These are phyloP conservation scores for Lemur catta DNA, from an alignment of 2,797 vertebrate species.

Conservation along the genomic window DNA sequence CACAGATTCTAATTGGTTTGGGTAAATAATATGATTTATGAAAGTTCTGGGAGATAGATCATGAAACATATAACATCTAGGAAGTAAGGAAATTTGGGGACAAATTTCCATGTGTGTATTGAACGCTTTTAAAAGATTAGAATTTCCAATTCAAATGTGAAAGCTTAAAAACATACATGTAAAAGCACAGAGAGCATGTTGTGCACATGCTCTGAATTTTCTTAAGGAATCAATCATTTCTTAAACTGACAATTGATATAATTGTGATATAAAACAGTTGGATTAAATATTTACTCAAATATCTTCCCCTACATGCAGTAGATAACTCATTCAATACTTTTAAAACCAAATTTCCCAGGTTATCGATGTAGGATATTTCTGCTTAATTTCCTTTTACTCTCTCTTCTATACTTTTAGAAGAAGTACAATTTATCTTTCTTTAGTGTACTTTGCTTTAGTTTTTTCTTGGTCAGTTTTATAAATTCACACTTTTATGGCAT, in stretches of 20 bases:
- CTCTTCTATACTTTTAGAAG: background rate
- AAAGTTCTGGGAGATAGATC: background rate
- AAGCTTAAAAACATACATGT: background rate
- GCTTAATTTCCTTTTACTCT: background rate
- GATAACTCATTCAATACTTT: background rate
- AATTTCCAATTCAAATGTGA: background rate
- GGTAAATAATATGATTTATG: background rate
- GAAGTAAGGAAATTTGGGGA: background rate
- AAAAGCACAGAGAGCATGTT: background rate
- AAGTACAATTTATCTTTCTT: background rate
- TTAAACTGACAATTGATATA: background rate
- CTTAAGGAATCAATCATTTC: background rate
- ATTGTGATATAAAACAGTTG: background rate
- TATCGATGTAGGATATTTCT: background rate
- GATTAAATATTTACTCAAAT: conserved; percentile 34
- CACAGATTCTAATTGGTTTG: background rate
- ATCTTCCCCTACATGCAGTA: background rate
- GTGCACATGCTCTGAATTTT: background rate
- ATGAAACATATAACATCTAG: background rate
- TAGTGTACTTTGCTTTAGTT: background rate
- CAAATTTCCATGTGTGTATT: background rate
- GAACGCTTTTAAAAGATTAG: background rate
- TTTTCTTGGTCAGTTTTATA: background rate
- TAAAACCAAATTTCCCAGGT: background rate
- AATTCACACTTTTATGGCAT: background rate